Conservation (phyloP, 2,888 invertebrate genomes). For the Pteria penguin region DNA sequence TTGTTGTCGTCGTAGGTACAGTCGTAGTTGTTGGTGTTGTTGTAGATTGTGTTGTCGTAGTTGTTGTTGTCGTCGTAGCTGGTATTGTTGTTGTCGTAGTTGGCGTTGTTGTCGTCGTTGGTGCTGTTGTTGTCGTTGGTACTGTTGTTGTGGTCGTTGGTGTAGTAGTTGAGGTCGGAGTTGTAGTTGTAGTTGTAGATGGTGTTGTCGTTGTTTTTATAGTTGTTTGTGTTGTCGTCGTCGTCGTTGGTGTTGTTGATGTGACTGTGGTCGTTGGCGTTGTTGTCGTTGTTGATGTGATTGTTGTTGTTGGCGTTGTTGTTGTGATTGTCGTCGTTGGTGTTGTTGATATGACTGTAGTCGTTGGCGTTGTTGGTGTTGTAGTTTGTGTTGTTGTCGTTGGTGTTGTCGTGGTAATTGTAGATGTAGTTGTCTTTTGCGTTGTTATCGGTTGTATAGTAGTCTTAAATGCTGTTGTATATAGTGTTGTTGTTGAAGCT, state of each 20-base stretch:
- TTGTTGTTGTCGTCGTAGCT: background rate
- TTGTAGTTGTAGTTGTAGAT: background rate
- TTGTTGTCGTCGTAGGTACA: background rate
- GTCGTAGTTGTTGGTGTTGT: background rate
- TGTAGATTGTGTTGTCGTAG: background rate
- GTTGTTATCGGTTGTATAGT: background rate
- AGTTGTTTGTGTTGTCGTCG: background rate
- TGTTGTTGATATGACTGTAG: background rate
- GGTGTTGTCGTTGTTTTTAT: constrained; percentile 4
- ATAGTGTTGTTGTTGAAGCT: background rate
- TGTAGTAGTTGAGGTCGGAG: background rate
- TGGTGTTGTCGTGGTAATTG: background rate
- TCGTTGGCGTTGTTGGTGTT: background rate
- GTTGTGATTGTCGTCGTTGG: background rate
- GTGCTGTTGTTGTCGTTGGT: background rate
- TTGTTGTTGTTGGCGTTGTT: background rate
- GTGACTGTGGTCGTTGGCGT: background rate
- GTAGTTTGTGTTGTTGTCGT: background rate
- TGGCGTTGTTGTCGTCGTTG: background rate
- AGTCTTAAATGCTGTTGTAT: background rate
- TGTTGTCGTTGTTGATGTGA: background rate
- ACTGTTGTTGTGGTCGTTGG: background rate
- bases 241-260: background rate
- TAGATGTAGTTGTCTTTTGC: background rate
- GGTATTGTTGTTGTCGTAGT: background rate